Conservation (phyloP, 2,888 invertebrate genomes). For the Patella pellucida region DNA sequence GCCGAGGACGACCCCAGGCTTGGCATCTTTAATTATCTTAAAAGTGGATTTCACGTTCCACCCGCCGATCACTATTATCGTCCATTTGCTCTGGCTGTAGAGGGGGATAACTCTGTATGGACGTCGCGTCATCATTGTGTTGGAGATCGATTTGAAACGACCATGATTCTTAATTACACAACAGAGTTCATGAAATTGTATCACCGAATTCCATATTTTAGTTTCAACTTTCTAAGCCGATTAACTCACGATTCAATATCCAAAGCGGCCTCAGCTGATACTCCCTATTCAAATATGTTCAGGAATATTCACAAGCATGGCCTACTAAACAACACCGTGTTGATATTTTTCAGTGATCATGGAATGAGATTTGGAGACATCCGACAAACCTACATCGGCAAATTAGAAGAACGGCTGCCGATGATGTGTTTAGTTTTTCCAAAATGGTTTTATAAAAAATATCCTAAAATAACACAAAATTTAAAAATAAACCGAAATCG, state of each 20-base stretch:
- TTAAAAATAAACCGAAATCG: constrained; percentile 77
- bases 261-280: constrained; percentile 82
- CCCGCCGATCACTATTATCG: constrained; percentile 89
- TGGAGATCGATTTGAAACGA: constrained; percentile 79
- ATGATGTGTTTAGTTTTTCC: constrained; percentile 83
- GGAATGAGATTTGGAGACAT: constrained; percentile 89
- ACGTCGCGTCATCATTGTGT: constrained; percentile 74
- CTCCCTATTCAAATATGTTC: constrained; percentile 76
- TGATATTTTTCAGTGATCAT: constrained; percentile 82
- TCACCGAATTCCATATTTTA: constrained; percentile 77
- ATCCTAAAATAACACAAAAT: constrained; percentile 77
- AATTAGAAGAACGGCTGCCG: constrained; percentile 87
- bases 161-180: constrained; percentile 81
- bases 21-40: constrained; percentile 85
- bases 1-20: constrained; percentile 86
- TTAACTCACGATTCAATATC: constrained; percentile 88
- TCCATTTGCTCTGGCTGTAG: constrained; percentile 79
- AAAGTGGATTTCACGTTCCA: constrained; percentile 80
- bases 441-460: constrained; percentile 78
- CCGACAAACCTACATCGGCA: constrained; percentile 81
- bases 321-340: constrained; percentile 42
- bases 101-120: constrained; percentile 53
- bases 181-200: constrained; percentile 75
- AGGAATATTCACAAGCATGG: constrained; percentile 64
- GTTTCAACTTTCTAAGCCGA: constrained; percentile 86